These are phyloP conservation scores for Paragorgia papillata DNA, from an alignment of 92 coral and sea anemone species.

Conservation along the genomic window DNA sequence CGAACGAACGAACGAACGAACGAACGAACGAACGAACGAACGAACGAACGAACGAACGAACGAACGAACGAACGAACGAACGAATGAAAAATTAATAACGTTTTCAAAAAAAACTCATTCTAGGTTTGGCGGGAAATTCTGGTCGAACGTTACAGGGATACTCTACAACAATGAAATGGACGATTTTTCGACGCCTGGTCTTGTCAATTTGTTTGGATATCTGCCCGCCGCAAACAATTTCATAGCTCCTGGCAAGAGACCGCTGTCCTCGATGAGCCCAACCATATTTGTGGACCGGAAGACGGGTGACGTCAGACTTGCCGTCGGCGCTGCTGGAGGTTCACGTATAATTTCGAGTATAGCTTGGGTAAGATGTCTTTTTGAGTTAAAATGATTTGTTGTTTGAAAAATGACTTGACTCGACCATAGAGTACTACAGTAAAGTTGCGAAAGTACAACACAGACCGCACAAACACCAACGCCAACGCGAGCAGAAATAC, in stretches of 20 bases:
- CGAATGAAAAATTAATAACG: too few relatives aligned
- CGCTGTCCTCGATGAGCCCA: slow-evolving; percentile 67
- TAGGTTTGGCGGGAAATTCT: slow-evolving; percentile 58
- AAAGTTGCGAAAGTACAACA: too few relatives aligned
- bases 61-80: too few relatives aligned
- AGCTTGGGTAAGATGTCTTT: slow-evolving; percentile 33
- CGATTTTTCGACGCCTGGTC: slow-evolving; percentile 48
- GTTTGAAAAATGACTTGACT: too few relatives aligned
- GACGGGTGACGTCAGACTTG: slow-evolving; percentile 46
- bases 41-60: too few relatives aligned
- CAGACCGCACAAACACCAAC: too few relatives aligned
- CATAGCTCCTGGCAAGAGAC: slow-evolving; percentile 56
- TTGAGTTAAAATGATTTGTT: too few relatives aligned
- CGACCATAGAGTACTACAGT: too few relatives aligned
- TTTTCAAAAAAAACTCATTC: too few relatives aligned
- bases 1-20: too few relatives aligned
- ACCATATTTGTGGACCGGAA: slow-evolving; percentile 41
- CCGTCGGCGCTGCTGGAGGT: slow-evolving; percentile 59
- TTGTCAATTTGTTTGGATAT: slow-evolving; percentile 30
- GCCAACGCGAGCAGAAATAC: too few relatives aligned
- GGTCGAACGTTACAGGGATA: slow-evolving; percentile 55
- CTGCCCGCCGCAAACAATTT: slow-evolving; percentile 47
- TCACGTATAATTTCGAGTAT: slow-evolving; percentile 45
- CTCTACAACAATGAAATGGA: slow-evolving; percentile 62
- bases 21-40: background rate